Evolutionary conservation across 1,140 invertebrate species (phyloP).

Genomic region (Pogonus chalceus): DNA sequence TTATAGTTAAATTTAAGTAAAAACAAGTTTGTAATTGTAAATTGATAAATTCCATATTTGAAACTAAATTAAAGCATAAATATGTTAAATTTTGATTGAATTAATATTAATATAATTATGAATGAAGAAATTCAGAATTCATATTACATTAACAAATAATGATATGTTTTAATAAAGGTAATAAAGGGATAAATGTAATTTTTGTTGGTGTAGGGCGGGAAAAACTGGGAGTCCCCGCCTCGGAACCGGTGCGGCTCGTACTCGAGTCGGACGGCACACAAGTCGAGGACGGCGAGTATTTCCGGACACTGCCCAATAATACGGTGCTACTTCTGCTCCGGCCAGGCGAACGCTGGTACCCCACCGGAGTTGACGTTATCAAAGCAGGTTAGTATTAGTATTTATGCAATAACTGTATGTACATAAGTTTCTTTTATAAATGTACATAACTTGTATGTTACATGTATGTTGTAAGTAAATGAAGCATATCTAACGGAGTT

Average conservation of each 20-base stretch:
- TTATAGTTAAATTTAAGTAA: no score
- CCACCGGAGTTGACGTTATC: slow-evolving; percentile 83
- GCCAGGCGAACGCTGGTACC: slow-evolving; percentile 83
- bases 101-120: neutral
- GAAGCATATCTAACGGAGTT: no score
- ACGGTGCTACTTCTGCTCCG: slow-evolving; percentile 79
- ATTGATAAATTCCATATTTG: no score
- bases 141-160: neutral
- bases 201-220: slow-evolving; percentile 58
- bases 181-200: slow-evolving; percentile 4
- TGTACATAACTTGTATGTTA: no score
- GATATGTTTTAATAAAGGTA: neutral
- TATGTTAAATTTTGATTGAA: no score
- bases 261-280: slow-evolving; percentile 90
- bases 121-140: neutral
- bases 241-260: slow-evolving; percentile 75
- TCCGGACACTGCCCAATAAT: slow-evolving; percentile 81
- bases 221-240: slow-evolving; percentile 74
- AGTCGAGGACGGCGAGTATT: slow-evolving; percentile 90
- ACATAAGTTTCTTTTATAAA: slow-evolving; percentile 6
- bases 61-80: no score
- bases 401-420: slow-evolving; percentile 9
- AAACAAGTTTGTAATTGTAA: no score
- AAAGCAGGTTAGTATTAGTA: slow-evolving; percentile 60
- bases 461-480: no score